These are phyloP conservation scores for Cepaea nemoralis DNA, from an alignment of 1,140 invertebrate genomes.

Conservation along the genomic window DNA sequence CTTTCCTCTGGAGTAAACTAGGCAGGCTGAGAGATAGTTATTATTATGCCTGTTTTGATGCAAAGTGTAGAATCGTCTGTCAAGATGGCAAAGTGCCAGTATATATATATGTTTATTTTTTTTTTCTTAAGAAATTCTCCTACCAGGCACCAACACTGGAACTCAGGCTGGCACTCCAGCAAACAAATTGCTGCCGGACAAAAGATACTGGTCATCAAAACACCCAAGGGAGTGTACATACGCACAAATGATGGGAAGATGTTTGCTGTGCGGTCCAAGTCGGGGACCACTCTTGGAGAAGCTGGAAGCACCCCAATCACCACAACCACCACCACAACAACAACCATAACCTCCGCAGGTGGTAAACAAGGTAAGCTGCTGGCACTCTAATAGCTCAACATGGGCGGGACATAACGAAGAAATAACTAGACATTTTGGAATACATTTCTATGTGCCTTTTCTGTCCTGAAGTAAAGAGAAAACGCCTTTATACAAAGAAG, in stretches of 20 bases:
- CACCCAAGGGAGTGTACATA: slow-evolving; percentile 95
- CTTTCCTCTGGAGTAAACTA: no score
- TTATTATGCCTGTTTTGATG: no score
- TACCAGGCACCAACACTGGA: slow-evolving; percentile 82
- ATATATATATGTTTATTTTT: no score
- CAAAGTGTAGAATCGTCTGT: no score
- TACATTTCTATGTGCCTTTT: no score
- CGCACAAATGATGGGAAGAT: slow-evolving; percentile 95
- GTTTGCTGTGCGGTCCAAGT: slow-evolving; percentile 82
- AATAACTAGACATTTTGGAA: no score
- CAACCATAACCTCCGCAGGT: slow-evolving; percentile 15
- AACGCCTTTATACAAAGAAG: no score
- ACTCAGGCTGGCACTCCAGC: slow-evolving; percentile 81
- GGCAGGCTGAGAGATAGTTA: no score
- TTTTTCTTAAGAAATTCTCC: slow-evolving; percentile 83
- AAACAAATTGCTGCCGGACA: slow-evolving; percentile 86
- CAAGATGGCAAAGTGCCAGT: no score
- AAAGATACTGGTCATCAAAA: slow-evolving; percentile 92
- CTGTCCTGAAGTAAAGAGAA: no score
- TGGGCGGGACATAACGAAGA: no score
- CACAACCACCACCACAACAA: slow-evolving; percentile 51
- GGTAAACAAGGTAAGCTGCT: slow-evolving; percentile 35
- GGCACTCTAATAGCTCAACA: no score
- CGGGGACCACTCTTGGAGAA: background rate
- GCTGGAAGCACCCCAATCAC: slow-evolving; percentile 37